These are phyloP conservation scores for Lasiurus cinereus DNA, from an alignment of 2,113 vertebrate genomes.

Conservation along the genomic window DNA sequence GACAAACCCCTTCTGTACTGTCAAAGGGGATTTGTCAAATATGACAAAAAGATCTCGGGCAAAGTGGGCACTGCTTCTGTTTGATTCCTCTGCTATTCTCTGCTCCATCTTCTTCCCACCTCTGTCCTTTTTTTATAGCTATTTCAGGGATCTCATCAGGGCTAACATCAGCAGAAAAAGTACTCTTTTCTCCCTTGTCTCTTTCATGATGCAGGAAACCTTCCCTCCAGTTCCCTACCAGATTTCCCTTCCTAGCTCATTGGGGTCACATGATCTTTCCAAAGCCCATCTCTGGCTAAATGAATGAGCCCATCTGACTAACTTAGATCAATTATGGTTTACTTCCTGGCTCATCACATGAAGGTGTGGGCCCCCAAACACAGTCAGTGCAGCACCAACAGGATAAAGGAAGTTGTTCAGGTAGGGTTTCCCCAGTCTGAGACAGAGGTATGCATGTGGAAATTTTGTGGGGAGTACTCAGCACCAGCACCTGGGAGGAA, in stretches of 20 bases:
- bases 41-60: neutral
- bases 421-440: neutral
- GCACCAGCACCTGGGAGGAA: neutral
- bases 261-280: neutral
- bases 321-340: neutral
- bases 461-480: neutral
- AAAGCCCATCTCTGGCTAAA: constrained; percentile 9
- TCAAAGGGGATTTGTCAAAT: neutral
- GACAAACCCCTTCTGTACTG: constrained; percentile 5
- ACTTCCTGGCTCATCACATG: neutral
- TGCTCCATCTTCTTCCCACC: neutral
- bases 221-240: neutral
- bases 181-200: neutral
- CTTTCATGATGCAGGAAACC: constrained; percentile 6
- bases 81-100: constrained; percentile 8
- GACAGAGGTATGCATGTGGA: neutral
- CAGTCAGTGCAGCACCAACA: neutral
- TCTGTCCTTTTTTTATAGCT: neutral
- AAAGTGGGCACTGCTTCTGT: neutral
- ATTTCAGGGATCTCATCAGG: constrained; percentile 11
- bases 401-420: neutral
- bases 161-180: neutral
- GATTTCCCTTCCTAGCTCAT: neutral
- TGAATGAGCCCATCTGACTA: neutral
- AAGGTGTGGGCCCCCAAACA: neutral